Conservation (phyloP, 1,140 invertebrate genomes). For the Drosophila lacteicornis region DNA sequence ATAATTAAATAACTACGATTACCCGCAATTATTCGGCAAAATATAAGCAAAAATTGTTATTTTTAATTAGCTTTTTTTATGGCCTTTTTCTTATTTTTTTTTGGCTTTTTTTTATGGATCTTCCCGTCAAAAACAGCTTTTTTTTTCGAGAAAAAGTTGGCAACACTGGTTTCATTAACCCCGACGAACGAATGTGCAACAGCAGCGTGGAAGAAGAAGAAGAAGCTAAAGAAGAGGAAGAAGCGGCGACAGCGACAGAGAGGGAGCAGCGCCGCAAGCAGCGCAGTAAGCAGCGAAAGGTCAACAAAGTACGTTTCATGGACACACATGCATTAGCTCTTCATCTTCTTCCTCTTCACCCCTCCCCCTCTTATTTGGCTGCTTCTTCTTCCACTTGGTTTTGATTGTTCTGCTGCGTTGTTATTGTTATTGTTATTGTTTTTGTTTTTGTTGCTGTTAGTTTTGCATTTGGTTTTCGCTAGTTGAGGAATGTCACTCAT, state of each 20-base stretch:
- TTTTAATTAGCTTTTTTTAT: too few species aligned
- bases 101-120: too few species aligned
- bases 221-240: constrained; percentile 5
- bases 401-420: constrained; percentile 14
- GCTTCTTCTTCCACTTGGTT: constrained; percentile 9
- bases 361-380: neutral
- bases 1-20: too few species aligned
- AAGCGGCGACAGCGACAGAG: neutral
- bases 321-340: constrained; percentile 35
- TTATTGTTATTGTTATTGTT: constrained; percentile 14
- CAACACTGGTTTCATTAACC: constrained; percentile 85
- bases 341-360: constrained; percentile 8
- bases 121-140: too few species aligned
- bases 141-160: too few species aligned
- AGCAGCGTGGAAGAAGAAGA: constrained; percentile 20
- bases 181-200: constrained; percentile 56
- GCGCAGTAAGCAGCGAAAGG: constrained; percentile 54
- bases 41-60: too few species aligned
- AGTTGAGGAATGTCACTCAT: constrained; percentile 21
- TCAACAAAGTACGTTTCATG: constrained; percentile 73
- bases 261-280: constrained; percentile 4
- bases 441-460: constrained; percentile 6
- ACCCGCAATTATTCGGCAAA: too few species aligned
- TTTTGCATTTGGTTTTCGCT: constrained; percentile 20
- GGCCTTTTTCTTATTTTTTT: too few species aligned